phyloP scores from a whole-genome alignment of 1,140 invertebrate genomes.

The Panulirus ornatus region DNA sequence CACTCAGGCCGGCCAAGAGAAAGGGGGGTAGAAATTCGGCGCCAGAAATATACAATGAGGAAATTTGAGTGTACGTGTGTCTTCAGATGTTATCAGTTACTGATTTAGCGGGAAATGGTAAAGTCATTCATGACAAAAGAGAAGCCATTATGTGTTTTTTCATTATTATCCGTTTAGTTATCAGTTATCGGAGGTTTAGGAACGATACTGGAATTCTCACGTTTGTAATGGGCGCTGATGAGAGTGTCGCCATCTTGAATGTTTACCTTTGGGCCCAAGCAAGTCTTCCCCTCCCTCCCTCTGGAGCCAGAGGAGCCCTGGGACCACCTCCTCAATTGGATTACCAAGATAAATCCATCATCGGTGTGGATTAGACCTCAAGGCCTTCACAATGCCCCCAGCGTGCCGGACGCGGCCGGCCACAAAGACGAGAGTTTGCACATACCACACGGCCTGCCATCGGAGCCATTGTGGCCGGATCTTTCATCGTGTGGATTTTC shows the following conservation, averaged over 20 bases:
- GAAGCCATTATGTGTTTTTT: no score
- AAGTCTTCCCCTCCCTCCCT: not conserved
- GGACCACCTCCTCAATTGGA: not conserved
- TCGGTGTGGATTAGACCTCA: conserved; percentile 22
- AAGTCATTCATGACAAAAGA: no score
- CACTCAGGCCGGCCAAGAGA: no score
- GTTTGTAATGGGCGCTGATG: not conserved
- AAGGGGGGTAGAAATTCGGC: no score
- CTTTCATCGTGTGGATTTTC: not conserved
- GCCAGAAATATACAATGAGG: no score
- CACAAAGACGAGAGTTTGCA: conserved; percentile 11
- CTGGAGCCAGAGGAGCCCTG: not conserved
- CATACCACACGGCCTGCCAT: not conserved
- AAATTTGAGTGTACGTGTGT: no score
- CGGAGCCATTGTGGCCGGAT: not conserved
- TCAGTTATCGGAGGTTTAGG: no score
- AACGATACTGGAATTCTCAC: no score
- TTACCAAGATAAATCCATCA: conserved; percentile 32
- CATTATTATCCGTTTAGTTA: no score
- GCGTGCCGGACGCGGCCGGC: not conserved
- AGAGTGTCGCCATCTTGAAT: not conserved
- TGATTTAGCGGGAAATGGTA: no score
- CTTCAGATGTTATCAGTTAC: no score
- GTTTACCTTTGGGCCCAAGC: not conserved
- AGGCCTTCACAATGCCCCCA: not conserved